Base-by-base conservation (phyloP, 2,113 vertebrate genomes). In the Hippocampus barbouri region DNA sequence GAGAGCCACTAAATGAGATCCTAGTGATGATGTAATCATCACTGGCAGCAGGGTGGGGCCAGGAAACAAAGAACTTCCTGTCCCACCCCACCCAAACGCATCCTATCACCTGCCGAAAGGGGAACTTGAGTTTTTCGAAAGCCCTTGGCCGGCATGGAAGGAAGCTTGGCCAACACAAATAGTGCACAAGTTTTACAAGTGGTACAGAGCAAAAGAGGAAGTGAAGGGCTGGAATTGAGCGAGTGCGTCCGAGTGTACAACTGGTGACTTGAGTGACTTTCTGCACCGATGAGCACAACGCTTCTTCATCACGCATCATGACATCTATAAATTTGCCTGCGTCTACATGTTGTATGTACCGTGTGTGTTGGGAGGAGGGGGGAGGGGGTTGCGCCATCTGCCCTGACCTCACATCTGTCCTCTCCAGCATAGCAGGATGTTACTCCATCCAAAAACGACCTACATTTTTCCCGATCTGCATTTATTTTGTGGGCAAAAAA, bases 61-160 rank as follows among this genome's bases (percentile, higher is more conserved):
- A 34, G 59, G 15, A 61, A 61, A 61, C 59, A 61, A 61, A 61
- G 27, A 61, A 34, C 30, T 61, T 61, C 59, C 59, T 61, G 59
- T 61, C 59, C 27, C 59, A 20, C 59, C 27, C 59, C 59, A 61
- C 59, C 27, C 59, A 34, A 61, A 61, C 27, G 27, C 27, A 61
- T 34, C 59, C 27, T 30, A 61, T 18, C 59, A 34, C 27, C 59
- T 34, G 57, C 23, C 30, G 27, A 61, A 61, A 20, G 27, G 59
- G 27, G 59, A 61, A 61, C 27, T 61, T 27, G 15, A 8, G 15
- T 18, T 34, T 61, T 61, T 18, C 8, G 27, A 34, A 34, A 61
- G 15, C 53, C 8, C 21, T 56, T 18, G 53, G 21, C 59, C 14
- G 7, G 34, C 27, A 8, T 16, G 25, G 59, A 30, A 61, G 59